These are phyloP conservation scores for Cheilosia urbana DNA, from an alignment of 2,888 invertebrate species.

Conservation along the genomic window DNA sequence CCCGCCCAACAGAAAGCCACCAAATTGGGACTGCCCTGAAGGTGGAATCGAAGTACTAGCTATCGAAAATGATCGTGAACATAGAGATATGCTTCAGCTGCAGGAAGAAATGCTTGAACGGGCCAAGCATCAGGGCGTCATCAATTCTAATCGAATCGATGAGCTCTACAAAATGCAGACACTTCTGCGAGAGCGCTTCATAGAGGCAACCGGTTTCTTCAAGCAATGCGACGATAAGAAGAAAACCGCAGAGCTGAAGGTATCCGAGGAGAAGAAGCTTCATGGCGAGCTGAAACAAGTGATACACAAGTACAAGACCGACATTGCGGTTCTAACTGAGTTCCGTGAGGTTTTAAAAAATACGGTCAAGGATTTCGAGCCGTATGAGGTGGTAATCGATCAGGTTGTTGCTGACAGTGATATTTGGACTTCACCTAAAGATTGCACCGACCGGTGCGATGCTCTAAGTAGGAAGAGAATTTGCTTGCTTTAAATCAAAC, in stretches of 20 bases:
- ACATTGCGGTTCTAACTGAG: slow-evolving; percentile 77
- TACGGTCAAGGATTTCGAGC: slow-evolving; percentile 80
- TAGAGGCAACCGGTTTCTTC: slow-evolving; percentile 82
- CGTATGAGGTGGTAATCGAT: slow-evolving; percentile 81
- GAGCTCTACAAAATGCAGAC: slow-evolving; percentile 80
- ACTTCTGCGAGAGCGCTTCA: slow-evolving; percentile 80
- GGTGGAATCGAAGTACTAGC: slow-evolving; percentile 81
- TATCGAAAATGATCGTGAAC: slow-evolving; percentile 81
- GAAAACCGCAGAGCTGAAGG: slow-evolving; percentile 79
- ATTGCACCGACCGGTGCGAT: slow-evolving; percentile 83
- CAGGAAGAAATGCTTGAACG: slow-evolving; percentile 80
- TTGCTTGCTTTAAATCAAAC: background rate
- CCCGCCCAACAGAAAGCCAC: slow-evolving; percentile 79
- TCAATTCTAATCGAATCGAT: slow-evolving; percentile 79
- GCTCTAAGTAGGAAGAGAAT: slow-evolving; percentile 80
- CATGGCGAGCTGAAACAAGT: slow-evolving; percentile 78
- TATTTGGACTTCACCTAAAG: slow-evolving; percentile 81
- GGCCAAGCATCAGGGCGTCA: slow-evolving; percentile 61
- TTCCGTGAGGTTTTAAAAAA: slow-evolving; percentile 79
- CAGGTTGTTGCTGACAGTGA: slow-evolving; percentile 80
- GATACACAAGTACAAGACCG: slow-evolving; percentile 78
- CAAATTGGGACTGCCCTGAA: slow-evolving; percentile 82
- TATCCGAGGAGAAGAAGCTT: slow-evolving; percentile 78
- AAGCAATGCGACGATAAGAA: slow-evolving; percentile 82
- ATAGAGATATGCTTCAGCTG: slow-evolving; percentile 79